These are phyloP conservation scores for Leptopilina syphax DNA, from an alignment of 2,888 invertebrate genomes.

Conservation along the genomic window DNA sequence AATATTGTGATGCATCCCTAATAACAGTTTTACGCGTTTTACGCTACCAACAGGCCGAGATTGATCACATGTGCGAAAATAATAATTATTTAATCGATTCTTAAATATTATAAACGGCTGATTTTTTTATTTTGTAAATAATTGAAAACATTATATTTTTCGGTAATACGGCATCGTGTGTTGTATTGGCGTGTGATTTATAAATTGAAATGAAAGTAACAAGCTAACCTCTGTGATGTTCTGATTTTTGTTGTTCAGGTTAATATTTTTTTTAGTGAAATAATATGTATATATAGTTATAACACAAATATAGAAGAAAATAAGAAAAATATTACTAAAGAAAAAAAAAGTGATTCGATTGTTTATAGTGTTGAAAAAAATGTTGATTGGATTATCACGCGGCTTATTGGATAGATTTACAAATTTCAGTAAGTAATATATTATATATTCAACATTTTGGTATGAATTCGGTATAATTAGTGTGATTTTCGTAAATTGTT, in stretches of 20 bases:
- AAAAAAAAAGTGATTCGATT: not conserved
- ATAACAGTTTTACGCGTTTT: conserved; percentile 18
- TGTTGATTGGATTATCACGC: not conserved
- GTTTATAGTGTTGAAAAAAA: not conserved
- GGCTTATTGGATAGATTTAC: not conserved
- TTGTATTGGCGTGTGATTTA: no score
- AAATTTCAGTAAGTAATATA: no score
- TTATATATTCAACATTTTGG: no score
- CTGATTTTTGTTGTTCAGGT: conserved; percentile 31
- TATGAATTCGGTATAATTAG: no score
- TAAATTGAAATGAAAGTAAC: not conserved
- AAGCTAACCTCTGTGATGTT: conserved; percentile 6
- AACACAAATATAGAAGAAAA: not conserved
- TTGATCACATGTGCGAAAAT: conserved; percentile 36
- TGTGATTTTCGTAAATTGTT: no score
- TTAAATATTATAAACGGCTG: not conserved
- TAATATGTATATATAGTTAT: not conserved
- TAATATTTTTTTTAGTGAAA: not conserved
- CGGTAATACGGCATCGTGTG: not conserved
- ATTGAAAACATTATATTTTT: not conserved
- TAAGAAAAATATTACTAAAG: not conserved
- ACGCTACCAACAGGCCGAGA: not conserved
- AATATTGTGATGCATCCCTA: not conserved
- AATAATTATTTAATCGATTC: conserved; percentile 22
- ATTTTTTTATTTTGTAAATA: conserved; percentile 2